Evolutionary conservation across 2,113 vertebrate genomes (phyloP).

Genomic region (Porphyrio hochstetteri): DNA sequence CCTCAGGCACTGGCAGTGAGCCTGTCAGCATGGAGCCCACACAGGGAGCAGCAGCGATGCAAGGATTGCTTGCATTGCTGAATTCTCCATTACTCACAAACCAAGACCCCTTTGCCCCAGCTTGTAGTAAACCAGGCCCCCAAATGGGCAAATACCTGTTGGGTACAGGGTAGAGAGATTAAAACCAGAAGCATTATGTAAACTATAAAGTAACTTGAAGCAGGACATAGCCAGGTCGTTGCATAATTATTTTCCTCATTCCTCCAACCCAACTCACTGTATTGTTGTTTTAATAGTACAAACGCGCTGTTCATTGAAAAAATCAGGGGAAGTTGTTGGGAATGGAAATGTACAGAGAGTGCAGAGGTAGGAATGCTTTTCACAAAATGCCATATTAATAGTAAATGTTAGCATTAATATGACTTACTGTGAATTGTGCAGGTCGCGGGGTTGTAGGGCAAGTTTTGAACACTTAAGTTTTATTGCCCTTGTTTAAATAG

Average conservation of each 20-base stretch:
- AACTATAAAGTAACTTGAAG: background rate
- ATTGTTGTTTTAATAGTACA: background rate
- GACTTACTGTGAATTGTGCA: background rate
- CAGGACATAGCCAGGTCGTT: background rate
- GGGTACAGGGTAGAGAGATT: background rate
- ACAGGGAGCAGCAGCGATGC: background rate
- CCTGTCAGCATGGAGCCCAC: background rate
- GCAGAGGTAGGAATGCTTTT: background rate
- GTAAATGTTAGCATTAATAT: background rate
- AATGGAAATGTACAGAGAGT: background rate
- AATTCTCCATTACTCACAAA: background rate
- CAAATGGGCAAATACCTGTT: background rate
- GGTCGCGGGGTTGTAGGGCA: background rate
- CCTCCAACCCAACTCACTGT: constrained; percentile 14
- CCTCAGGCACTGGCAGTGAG: background rate
- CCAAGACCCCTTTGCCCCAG: background rate
- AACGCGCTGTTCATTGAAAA: background rate
- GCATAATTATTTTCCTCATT: constrained; percentile 50
- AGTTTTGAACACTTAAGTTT: background rate
- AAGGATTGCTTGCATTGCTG: background rate
- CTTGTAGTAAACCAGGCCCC: background rate
- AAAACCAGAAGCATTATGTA: background rate
- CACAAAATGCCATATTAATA: background rate
- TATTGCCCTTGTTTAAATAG: background rate
- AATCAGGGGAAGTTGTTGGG: background rate